Base-by-base conservation (phyloP, 2,888 invertebrate species). In the Torymus tubicola region DNA sequence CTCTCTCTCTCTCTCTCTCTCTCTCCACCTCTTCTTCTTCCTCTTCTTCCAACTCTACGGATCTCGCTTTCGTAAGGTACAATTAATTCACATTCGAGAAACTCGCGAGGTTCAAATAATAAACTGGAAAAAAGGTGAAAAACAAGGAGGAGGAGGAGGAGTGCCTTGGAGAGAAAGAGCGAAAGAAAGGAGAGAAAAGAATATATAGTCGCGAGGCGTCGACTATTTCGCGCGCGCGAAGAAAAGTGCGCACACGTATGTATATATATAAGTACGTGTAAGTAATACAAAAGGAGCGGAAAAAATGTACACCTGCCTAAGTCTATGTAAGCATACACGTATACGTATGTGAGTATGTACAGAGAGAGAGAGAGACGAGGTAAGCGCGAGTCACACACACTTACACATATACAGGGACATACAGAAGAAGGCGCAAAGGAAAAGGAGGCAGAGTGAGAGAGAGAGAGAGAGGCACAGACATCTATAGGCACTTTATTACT, bases 401-500 rank as follows among this genome's bases (percentile, higher is more conserved):
- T 2, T 24, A 24, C 3, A 24, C 24, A 31, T 3, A 31, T 8
- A 31, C 31, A 31, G 5, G 8, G 31, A 8, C 31, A 31, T 8
- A 21, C 68, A 71, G 58, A 69, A 65, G 82, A 83, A 85, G 67
- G 72, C n/a, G 65, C 65, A 42, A 53, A 61, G 52, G 68, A 60
- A 60, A 68, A 68, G 67, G 60, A 82, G 31, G 83, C 79, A 75
- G 80, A 81, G 84, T n/a, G n/a, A n/a, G n/a, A n/a, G n/a, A n/a
- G n/a, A n/a, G n/a, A n/a, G n/a, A n/a, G n/a, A n/a, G n/a, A n/a
- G n/a, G n/a, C n/a, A 80, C 82, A 80, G 78, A 84, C 83, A 86
- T 86, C 85, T 85, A 84, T 86, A 85, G 84, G 86, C 86, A 85
- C 86, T 87, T 88, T 88, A 87, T 87, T 85, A 84, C 87, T 64